These are phyloP conservation scores for Aethina tumida DNA, from an alignment of 1,140 invertebrate species.

Conservation along the genomic window DNA sequence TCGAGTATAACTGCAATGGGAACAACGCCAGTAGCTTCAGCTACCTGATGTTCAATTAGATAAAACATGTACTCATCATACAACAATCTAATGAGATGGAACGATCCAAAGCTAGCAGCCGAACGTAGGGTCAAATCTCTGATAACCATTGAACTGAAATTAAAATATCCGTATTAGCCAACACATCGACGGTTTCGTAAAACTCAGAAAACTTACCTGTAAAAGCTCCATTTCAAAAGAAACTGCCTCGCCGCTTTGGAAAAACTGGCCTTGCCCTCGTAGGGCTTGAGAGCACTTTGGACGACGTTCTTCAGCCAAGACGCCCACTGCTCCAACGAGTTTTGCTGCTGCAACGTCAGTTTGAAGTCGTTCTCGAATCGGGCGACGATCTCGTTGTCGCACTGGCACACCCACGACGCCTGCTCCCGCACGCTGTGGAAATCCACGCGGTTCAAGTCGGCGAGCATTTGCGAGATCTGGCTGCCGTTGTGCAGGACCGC, in stretches of 20 bases:
- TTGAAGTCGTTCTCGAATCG: slow-evolving; percentile 91
- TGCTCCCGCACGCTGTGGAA: slow-evolving; percentile 91
- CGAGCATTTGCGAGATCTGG: slow-evolving; percentile 95
- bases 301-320: slow-evolving; percentile 92
- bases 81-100: slow-evolving; percentile 93
- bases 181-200: neutral
- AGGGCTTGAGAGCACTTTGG: slow-evolving; percentile 76
- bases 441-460: slow-evolving; percentile 94
- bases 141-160: slow-evolving; percentile 89
- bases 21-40: slow-evolving; percentile 78
- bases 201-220: slow-evolving; percentile 53
- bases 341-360: slow-evolving; percentile 82
- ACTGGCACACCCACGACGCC: slow-evolving; percentile 97
- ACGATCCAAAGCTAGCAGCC: slow-evolving; percentile 96
- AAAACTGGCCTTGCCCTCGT: slow-evolving; percentile 75
- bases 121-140: slow-evolving; percentile 89
- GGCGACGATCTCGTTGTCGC: slow-evolving; percentile 77
- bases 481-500: slow-evolving; percentile 92
- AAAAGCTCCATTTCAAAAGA: slow-evolving; percentile 98
- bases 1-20: slow-evolving; percentile 84
- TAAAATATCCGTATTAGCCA: slow-evolving; percentile 10
- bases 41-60: slow-evolving; percentile 93
- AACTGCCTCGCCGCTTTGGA: slow-evolving; percentile 89
- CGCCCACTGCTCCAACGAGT: slow-evolving; percentile 94
- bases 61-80: slow-evolving; percentile 99